Evolutionary conservation across 2,888 invertebrate species (phyloP), one percentile per base, ranked within the genome.

Genomic region (Volucella inflata): DNA sequence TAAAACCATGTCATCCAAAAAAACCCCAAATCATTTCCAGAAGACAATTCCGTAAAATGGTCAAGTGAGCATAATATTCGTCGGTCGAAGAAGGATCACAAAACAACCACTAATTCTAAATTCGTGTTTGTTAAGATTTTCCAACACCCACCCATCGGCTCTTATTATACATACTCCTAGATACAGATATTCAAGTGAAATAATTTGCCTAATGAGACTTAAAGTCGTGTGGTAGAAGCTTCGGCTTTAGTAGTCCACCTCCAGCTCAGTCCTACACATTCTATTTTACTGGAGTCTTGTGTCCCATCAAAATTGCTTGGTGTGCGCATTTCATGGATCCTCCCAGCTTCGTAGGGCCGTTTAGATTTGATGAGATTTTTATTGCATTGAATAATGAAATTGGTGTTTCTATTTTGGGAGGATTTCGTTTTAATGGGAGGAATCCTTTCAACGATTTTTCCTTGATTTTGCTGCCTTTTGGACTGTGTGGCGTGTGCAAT

Each of bases 181-280:
- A 46, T 68, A 46, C 68, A 68, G 55, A 44, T 55, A 68, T 14
- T 68, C 44, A 8, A n/a, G 16, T 48, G 11, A 44, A 76, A 68
- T 76, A 67, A 60, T 76, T 76, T 76, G 59, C 50, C 60, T 76
- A 76, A 76, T 67, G 76, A 67, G 42, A 50, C 42, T 51, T 30
- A 30, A 30, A 30, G 30, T 30, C 6, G 30, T 30, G 30, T 30
- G 6, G 30, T 6, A 6, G 0, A 6, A 6, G 30, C 4, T 30
- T 3, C 40, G 67, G 42, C 76, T 67, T 30, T 38, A 51, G 51
- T 51, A 68, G 60, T 76, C 60, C 53, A 42, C 51, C 67, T 68
- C 51, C 59, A 53, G n/a, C n/a, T n/a, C 50, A 67, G 53, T 53
- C 36, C n/a, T 53, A 8, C 42, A 8, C 12, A 2, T 4, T 2